Conservation (phyloP, 2,888 invertebrate species). For the Noctua fimbriata region DNA sequence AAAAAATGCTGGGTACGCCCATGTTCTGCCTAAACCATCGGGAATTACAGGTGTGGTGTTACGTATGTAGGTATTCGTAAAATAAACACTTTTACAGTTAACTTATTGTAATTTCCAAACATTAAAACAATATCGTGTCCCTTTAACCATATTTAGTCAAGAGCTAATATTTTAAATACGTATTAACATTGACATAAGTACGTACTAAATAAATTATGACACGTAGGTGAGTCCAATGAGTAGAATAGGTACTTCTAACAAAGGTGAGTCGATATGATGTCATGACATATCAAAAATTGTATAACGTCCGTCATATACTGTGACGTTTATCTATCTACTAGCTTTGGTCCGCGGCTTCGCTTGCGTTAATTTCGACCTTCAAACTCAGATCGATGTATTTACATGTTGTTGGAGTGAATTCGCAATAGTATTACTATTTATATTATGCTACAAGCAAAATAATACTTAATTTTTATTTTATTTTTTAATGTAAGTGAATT, state of each 20-base stretch:
- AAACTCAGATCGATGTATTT: no score
- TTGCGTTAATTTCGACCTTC: no score
- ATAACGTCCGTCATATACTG: no score
- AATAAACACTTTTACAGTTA: background rate
- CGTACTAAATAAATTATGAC: background rate
- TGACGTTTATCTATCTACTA: no score
- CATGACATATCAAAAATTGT: background rate
- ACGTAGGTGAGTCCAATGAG: background rate
- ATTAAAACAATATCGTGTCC: background rate
- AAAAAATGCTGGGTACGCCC: no score
- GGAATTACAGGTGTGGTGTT: background rate
- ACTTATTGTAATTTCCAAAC: background rate
- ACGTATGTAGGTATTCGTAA: background rate
- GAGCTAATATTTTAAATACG: background rate
- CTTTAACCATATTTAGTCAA: background rate
- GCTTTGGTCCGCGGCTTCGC: no score
- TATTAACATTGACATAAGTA: background rate
- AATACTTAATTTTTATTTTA: no score
- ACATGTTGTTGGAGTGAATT: no score
- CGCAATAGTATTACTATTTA: no score
- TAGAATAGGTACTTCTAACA: no score
- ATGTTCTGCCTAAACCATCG: background rate
- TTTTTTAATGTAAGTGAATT: no score
- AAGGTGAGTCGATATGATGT: background rate
- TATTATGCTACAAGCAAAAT: no score